A percentile compares a stretch with the other conserved stretches of the same genome.
phyloP scores from a whole-genome alignment of 2,888 invertebrate species.

The Microplitis manilae region DNA sequence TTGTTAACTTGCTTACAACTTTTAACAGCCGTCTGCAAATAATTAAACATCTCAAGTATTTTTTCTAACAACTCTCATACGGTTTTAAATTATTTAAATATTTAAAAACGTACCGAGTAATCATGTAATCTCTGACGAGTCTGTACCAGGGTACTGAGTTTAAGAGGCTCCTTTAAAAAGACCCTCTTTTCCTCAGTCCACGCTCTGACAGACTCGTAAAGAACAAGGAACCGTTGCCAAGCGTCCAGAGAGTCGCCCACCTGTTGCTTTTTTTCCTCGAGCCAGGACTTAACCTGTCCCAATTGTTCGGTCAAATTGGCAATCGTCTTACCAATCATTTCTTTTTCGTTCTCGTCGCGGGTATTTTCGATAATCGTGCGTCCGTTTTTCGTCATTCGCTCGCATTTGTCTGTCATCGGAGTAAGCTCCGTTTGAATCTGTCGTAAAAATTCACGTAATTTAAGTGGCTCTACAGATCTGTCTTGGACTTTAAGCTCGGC shows the following conservation, averaged over 20 bases:
- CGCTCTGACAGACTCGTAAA: slow-evolving; percentile 85
- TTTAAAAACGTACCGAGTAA: slow-evolving; percentile 79
- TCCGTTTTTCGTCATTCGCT: slow-evolving; percentile 84
- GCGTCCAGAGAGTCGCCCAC: slow-evolving; percentile 91
- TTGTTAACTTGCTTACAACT: slow-evolving; percentile 90
- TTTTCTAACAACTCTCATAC: not conserved
- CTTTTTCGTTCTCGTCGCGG: slow-evolving; percentile 83
- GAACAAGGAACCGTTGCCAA: slow-evolving; percentile 87
- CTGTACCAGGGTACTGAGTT: slow-evolving; percentile 84
- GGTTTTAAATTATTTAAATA: not conserved
- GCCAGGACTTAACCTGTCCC: slow-evolving; percentile 82
- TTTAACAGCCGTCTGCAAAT: slow-evolving; percentile 85
- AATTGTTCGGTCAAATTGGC: slow-evolving; percentile 85
- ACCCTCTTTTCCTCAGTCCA: slow-evolving; percentile 89
- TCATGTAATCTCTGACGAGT: slow-evolving; percentile 89
- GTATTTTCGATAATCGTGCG: slow-evolving; percentile 85
- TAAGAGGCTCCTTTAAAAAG: slow-evolving; percentile 85
- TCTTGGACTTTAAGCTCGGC: slow-evolving; percentile 89
- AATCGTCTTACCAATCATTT: slow-evolving; percentile 83
- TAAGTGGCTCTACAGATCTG: slow-evolving; percentile 83
- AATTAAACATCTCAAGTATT: slow-evolving; percentile 13
- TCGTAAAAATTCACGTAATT: slow-evolving; percentile 84
- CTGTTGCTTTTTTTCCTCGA: slow-evolving; percentile 87
- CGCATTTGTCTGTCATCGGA: slow-evolving; percentile 82
- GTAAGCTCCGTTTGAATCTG: slow-evolving; percentile 84